Evolutionary conservation across 2,113 vertebrate genomes (phyloP).

Genomic region (Podarcis muralis): DNA sequence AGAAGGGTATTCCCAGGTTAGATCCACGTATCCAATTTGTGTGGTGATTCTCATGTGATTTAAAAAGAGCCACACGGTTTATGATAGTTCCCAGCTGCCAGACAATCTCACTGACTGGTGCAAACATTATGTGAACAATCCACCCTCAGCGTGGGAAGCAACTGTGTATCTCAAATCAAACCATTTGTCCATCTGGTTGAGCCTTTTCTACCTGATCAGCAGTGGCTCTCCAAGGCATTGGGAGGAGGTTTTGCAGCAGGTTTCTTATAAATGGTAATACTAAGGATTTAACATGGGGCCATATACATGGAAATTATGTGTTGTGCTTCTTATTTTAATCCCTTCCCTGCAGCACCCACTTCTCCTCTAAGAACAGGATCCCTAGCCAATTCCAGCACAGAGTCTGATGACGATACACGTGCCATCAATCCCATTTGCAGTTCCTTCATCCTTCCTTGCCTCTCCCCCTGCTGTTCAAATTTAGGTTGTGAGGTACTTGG

Average conservation of each 20-base stretch:
- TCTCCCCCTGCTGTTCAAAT: neutral
- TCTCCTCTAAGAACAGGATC: neutral
- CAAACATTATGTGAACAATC: neutral
- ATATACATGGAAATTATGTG: neutral
- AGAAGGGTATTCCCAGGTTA: neutral
- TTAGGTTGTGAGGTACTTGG: neutral
- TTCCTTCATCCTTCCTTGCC: neutral
- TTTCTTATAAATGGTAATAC: neutral
- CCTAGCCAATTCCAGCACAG: neutral
- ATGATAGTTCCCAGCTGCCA: neutral
- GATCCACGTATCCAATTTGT: neutral
- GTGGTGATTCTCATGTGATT: neutral
- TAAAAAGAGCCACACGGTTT: neutral
- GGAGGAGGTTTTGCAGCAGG: neutral
- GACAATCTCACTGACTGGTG: neutral
- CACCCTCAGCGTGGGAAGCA: neutral
- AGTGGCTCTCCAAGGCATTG: neutral
- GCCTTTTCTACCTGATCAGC: neutral
- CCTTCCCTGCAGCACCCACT: neutral
- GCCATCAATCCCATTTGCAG: neutral
- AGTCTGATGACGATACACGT: neutral
- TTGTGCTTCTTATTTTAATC: neutral
- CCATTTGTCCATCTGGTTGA: neutral
- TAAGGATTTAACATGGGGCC: neutral
- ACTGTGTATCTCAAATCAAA: neutral